Evolutionary conservation across 2,797 vertebrate species (phyloP).

Genomic region (Gypaetus barbatus): DNA sequence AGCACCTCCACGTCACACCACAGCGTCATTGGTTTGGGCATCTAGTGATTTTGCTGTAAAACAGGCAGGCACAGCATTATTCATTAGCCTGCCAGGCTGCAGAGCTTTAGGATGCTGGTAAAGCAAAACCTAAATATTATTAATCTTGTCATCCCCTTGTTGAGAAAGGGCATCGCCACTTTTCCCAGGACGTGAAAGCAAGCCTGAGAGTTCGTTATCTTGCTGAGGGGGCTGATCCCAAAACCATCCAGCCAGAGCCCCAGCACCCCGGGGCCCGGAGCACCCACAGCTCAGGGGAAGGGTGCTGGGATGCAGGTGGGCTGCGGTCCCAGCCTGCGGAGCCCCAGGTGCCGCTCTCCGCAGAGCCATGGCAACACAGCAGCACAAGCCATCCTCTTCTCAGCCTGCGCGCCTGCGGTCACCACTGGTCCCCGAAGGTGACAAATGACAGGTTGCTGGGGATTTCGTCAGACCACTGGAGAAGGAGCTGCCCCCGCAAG

Average conservation of each 20-base stretch:
- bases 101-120: background rate
- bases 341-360: background rate
- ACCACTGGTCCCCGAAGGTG: rapidly evolving
- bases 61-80: background rate
- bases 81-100: background rate
- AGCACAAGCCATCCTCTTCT: background rate
- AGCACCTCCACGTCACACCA: background rate
- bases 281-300: background rate
- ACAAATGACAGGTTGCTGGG: background rate
- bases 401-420: background rate
- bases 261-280: background rate
- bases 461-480: too few species aligned
- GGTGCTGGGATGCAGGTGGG: background rate
- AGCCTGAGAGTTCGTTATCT: rapidly evolving
- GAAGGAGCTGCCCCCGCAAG: background rate
- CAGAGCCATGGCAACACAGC: background rate
- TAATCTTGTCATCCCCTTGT: too few species aligned
- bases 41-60: rapidly evolving
- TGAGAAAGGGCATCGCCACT: background rate
- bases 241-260: background rate
- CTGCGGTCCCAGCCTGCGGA: background rate
- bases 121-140: background rate
- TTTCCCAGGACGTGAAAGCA: background rate
- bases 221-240: background rate
- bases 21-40: rapidly evolving